Conservation (phyloP, 2,113 vertebrate genomes). For the Hypanus sabinus region DNA sequence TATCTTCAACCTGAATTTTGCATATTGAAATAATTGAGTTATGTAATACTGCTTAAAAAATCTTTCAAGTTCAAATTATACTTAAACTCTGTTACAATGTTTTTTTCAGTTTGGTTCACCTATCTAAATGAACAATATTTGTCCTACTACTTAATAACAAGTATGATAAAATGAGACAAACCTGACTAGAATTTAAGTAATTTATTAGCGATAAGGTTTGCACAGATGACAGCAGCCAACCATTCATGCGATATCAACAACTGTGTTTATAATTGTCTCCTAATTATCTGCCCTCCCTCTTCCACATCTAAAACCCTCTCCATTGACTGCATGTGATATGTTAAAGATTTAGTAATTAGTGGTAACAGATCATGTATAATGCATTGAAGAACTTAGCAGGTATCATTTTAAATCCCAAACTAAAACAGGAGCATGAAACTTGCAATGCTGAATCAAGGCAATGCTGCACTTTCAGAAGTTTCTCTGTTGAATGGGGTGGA, state of each 20-base stretch:
- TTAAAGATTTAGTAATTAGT: neutral
- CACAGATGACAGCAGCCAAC: neutral
- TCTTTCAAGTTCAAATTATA: neutral
- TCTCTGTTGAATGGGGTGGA: too few species aligned
- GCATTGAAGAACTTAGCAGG: too few species aligned
- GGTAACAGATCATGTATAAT: neutral
- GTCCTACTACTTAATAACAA: too few species aligned
- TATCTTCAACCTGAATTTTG: neutral
- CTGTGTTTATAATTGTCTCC: neutral
- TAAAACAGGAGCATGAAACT: too few species aligned
- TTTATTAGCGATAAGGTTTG: neutral
- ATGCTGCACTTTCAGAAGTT: too few species aligned
- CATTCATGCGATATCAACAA: neutral
- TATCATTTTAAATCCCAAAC: too few species aligned
- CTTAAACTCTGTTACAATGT: neutral
- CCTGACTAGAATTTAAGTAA: neutral
- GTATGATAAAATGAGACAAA: neutral
- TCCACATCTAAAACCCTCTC: neutral
- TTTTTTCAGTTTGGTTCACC: neutral
- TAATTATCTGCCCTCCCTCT: neutral
- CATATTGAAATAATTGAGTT: neutral
- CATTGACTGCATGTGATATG: too few species aligned
- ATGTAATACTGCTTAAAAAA: neutral
- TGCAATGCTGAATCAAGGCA: too few species aligned
- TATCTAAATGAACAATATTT: neutral